Percentiles rank a stretch among this genome's conserved stretches.
phyloP scores from a whole-genome alignment of 2,888 invertebrate species.

The Pachydiplax longipennis region DNA sequence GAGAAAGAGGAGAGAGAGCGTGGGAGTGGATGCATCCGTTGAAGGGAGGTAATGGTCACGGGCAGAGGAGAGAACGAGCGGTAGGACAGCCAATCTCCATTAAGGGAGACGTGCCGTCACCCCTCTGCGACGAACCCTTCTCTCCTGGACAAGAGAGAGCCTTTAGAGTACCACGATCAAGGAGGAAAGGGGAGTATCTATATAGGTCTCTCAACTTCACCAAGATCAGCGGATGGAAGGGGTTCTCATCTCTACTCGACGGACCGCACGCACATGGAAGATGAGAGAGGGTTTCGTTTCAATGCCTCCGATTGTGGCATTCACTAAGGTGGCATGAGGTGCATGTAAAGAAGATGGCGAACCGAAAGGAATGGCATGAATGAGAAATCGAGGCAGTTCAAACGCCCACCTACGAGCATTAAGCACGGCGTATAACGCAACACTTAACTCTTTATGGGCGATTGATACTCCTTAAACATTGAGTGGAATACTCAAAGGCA shows the following conservation, averaged over 20 bases:
- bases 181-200: neutral
- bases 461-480: too few relatives aligned
- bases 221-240: neutral
- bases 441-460: too few relatives aligned
- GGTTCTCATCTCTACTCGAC: neutral
- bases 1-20: neutral
- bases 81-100: slow-evolving; percentile 42
- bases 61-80: neutral
- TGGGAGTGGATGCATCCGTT: neutral
- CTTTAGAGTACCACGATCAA: neutral
- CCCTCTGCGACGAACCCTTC: neutral
- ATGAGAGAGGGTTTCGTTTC: neutral
- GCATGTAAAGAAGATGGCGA: neutral
- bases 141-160: neutral
- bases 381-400: too few relatives aligned
- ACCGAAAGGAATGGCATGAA: neutral
- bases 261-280: neutral
- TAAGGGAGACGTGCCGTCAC: slow-evolving; percentile 4
- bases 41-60: neutral
- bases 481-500: too few relatives aligned
- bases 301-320: neutral
- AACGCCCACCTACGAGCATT: too few relatives aligned
- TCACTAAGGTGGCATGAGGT: neutral
- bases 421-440: too few relatives aligned
- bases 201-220: neutral